Evolutionary conservation across 23 tunicate genomes (phyloP).

Genomic region (Pegea sp.): DNA sequence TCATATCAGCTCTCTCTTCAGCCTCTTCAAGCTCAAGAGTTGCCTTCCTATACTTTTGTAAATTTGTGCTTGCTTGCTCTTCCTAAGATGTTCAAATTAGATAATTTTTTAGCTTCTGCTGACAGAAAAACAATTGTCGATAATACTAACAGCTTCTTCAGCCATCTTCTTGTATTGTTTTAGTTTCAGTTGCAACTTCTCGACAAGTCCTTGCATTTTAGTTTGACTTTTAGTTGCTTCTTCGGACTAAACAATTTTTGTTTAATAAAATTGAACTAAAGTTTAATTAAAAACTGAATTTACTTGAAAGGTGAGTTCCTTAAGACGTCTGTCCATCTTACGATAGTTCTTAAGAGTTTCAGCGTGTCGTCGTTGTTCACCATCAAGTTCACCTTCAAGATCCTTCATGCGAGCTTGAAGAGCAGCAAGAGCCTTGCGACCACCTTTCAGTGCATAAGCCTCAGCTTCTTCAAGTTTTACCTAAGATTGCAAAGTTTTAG

Average conservation of each 20-base stretch:
- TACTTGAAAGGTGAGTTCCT: conserved; percentile 91
- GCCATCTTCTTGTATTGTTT: conserved; percentile 98
- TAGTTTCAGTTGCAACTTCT: conserved; percentile 74
- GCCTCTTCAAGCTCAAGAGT: conserved; percentile 94
- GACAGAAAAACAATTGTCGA: too few species aligned
- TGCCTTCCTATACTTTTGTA: conserved; percentile 80
- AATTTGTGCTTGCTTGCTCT: conserved; percentile 88
- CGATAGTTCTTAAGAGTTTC: conserved; percentile 85
- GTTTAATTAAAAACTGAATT: neutral
- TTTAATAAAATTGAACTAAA: too few species aligned
- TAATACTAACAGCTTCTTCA: conserved; percentile 69
- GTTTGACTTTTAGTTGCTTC: conserved; percentile 83
- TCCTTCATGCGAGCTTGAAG: conserved; percentile 87
- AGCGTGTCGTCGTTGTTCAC: conserved; percentile 89
- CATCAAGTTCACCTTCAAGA: conserved; percentile 69
- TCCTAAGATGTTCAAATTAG: too few species aligned
- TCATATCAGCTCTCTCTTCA: conserved; percentile 95
- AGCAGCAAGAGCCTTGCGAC: conserved; percentile 83
- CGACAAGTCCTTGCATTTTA: conserved; percentile 91
- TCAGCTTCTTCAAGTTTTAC: conserved; percentile 92
- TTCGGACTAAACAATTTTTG: conserved; percentile 76
- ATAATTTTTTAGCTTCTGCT: too few species aligned
- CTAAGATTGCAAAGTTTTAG: too few species aligned
- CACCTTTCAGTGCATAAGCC: conserved; percentile 87
- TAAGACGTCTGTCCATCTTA: conserved; percentile 86